Evolutionary conservation across 2,888 invertebrate genomes (phyloP).

Genomic region (Phragmatobia fuliginosa): DNA sequence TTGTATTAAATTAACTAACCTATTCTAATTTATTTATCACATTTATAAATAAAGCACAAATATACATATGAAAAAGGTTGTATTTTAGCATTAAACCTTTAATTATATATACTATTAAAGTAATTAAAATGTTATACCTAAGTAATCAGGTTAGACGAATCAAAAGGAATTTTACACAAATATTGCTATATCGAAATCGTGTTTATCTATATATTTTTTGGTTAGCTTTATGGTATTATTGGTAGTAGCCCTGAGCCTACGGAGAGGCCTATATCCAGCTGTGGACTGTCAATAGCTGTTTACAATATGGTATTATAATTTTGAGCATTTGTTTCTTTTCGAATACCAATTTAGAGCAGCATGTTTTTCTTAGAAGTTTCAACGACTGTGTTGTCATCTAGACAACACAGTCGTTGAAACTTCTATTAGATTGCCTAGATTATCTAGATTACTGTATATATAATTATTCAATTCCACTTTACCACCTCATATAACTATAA

Average conservation of each 20-base stretch:
- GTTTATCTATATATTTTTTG: too few species aligned
- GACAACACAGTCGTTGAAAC: background rate
- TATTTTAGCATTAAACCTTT: background rate
- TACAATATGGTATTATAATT: background rate
- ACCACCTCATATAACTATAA: background rate
- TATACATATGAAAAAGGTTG: background rate
- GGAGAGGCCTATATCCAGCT: too few species aligned
- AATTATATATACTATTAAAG: background rate
- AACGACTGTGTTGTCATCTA: background rate
- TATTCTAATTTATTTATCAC: background rate
- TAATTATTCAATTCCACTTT: background rate
- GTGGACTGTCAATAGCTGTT: too few species aligned
- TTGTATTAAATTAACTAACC: too few species aligned
- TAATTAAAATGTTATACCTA: background rate
- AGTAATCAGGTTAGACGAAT: background rate
- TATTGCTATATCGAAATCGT: too few species aligned
- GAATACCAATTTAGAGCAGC: background rate
- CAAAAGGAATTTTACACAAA: background rate
- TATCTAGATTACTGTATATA: background rate
- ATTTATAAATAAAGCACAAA: background rate
- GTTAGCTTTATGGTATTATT: too few species aligned
- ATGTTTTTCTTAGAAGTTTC: background rate
- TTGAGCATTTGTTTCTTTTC: background rate
- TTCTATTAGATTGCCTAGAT: too few species aligned
- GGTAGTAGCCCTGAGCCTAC: too few species aligned